Percentiles rank a stretch among this genome's conserved stretches.
Evolutionary conservation across 2,888 invertebrate genomes (phyloP).

Genomic region (Watsonalla cultraria): DNA sequence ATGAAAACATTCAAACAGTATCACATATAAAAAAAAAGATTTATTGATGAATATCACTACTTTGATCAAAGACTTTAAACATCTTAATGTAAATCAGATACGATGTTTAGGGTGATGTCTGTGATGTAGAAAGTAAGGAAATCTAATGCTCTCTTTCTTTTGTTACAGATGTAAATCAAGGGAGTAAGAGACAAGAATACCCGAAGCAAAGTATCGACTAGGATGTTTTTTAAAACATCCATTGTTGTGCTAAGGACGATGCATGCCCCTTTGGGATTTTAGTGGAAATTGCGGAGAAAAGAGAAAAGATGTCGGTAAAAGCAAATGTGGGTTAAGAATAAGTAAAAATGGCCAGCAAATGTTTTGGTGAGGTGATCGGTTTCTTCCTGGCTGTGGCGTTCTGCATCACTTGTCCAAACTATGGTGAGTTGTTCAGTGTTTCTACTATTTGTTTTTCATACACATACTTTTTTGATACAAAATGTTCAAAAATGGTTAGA

Average conservation of each 20-base stretch:
- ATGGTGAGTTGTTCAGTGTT: conserved; percentile 52
- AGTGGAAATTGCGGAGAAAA: conserved; percentile 50
- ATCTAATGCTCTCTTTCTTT: conserved; percentile 13
- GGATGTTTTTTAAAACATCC: conserved; percentile 47
- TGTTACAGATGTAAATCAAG: conserved; percentile 56
- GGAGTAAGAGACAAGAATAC: conserved; percentile 20
- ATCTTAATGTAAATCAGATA: no score
- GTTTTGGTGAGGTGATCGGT: conserved; percentile 66
- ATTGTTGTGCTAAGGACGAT: conserved; percentile 46
- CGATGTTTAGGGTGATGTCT: no score
- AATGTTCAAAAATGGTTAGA: no score
- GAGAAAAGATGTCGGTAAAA: conserved; percentile 66
- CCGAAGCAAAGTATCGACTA: conserved; percentile 17
- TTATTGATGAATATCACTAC: no score
- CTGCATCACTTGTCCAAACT: conserved; percentile 70
- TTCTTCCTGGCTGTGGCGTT: conserved; percentile 68
- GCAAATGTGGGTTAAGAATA: conserved; percentile 68
- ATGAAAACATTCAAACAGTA: no score
- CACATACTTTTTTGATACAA: no score
- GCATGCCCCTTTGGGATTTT: conserved; percentile 40
- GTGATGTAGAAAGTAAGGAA: neutral
- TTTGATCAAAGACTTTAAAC: no score
- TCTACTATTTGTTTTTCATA: no score
- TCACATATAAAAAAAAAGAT: no score
- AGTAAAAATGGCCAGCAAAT: conserved; percentile 67